Conservation (phyloP, 2,888 invertebrate genomes). For the Troides aeacus region DNA sequence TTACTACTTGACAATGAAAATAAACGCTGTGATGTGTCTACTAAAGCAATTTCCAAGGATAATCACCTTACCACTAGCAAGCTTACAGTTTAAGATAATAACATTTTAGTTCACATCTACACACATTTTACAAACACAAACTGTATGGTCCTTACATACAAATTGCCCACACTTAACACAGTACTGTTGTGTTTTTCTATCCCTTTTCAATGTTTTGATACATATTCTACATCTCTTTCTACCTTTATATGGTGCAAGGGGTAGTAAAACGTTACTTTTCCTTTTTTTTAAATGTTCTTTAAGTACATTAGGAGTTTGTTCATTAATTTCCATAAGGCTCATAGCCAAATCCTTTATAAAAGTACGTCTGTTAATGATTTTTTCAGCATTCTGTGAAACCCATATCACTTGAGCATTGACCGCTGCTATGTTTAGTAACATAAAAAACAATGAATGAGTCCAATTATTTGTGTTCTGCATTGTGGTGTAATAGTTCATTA, state of each 20-base stretch:
- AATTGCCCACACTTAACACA: constrained; percentile 62
- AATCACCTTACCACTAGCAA: neutral
- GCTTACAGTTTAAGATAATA: neutral
- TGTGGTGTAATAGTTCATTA: constrained; percentile 72
- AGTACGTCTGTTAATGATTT: constrained; percentile 50
- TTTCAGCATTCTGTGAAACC: constrained; percentile 48
- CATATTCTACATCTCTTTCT: constrained; percentile 60
- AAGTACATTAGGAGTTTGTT: constrained; percentile 33
- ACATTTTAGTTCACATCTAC: constrained; percentile 4
- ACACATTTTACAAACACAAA: constrained; percentile 57
- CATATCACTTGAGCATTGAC: constrained; percentile 72
- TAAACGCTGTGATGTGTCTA: no score
- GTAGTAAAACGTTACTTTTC: constrained; percentile 33
- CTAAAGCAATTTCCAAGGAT: no score
- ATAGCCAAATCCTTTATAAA: constrained; percentile 64
- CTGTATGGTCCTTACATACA: constrained; percentile 67
- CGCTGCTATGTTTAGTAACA: constrained; percentile 66
- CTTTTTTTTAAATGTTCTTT: constrained; percentile 36
- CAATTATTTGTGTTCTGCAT: constrained; percentile 70
- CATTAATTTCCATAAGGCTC: constrained; percentile 50
- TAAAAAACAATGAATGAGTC: constrained; percentile 67
- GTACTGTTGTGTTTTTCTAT: constrained; percentile 58
- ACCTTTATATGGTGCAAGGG: constrained; percentile 37
- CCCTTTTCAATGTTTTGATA: constrained; percentile 51
- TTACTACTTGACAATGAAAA: no score